Evolutionary conservation across 2,888 invertebrate genomes (phyloP).

Genomic region (Elysia crispata): DNA sequence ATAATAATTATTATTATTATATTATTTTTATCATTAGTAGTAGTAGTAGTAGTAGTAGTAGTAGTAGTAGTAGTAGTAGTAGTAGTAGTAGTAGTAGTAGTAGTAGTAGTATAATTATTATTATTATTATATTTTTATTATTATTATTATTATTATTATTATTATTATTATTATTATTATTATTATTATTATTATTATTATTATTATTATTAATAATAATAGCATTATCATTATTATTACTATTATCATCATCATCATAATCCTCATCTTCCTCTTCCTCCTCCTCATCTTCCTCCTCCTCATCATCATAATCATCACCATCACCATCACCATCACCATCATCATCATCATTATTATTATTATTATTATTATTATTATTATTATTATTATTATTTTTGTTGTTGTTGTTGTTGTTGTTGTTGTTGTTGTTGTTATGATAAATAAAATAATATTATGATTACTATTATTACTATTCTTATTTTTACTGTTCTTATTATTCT

Average conservation of each 20-base stretch:
- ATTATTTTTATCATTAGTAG: no score
- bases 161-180: slow-evolving; percentile 40
- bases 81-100: no score
- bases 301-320: no score
- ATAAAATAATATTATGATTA: no score
- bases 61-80: no score
- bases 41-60: no score
- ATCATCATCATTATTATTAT: slow-evolving; percentile 10
- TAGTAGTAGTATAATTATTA: no score
- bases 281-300: slow-evolving; percentile 18
- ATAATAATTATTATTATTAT: no score
- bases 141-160: slow-evolving; percentile 45
- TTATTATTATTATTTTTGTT: no score
- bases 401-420: neutral
- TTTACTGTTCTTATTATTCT: no score
- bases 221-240: slow-evolving; percentile 38
- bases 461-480: no score
- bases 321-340: slow-evolving; percentile 15
- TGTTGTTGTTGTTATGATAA: neutral
- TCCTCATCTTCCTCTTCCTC: slow-evolving; percentile 35
- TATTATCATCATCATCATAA: slow-evolving; percentile 42
- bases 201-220: slow-evolving; percentile 45
- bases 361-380: slow-evolving; percentile 11
- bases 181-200: slow-evolving; percentile 38
- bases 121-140: no score